Evolutionary conservation across 1,140 invertebrate genomes (phyloP), one percentile per base, ranked within the genome.

Genomic region (Nautilus pompilius): DNA sequence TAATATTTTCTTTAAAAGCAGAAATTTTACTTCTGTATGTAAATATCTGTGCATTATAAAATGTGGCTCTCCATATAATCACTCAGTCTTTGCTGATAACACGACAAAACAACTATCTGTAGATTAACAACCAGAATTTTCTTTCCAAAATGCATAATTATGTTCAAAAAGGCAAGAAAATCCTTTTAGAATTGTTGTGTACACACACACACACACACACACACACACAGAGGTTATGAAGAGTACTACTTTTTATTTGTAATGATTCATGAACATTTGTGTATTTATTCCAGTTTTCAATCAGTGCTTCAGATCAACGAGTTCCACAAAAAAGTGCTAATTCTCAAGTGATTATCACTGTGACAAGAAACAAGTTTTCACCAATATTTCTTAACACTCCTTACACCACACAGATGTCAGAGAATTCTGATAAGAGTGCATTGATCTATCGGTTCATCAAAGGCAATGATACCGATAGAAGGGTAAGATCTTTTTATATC

Each of bases 321-420:
- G 85, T 85, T 48, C 94, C 94, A 17, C 75, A 90, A 0, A 84
- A 95, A 32, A 91, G 90, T 51, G 90, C 89, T 1, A 90, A 90
- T 2, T 89, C 89, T 2, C 90, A 89, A 2, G 63, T 75, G 15
- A 59, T n/a, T 4, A 65, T 75, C 49, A 56, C 20, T 17, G 67
- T 75, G 10, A 63, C 61, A 6, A 51, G 70, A 22, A 75, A 74
- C 57, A 46, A 62, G 30, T 60, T 64, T 29, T 30, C 67, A 15
- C 72, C 72, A 28, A 22, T 28, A 30, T 74, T 74, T 49, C 13
- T 57, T 13, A 54, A 64, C 33, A 29, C n/a, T 20, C 69, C 72
- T n/a, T 74, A 74, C 57, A 34, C 17, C 13, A 53, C 26, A 6
- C 58, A 36, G 0, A 66, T 70, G 8, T 60, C 66, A 5, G 74